Evolutionary conservation across 2,113 vertebrate genomes (phyloP).

Genomic region (Castor canadensis): DNA sequence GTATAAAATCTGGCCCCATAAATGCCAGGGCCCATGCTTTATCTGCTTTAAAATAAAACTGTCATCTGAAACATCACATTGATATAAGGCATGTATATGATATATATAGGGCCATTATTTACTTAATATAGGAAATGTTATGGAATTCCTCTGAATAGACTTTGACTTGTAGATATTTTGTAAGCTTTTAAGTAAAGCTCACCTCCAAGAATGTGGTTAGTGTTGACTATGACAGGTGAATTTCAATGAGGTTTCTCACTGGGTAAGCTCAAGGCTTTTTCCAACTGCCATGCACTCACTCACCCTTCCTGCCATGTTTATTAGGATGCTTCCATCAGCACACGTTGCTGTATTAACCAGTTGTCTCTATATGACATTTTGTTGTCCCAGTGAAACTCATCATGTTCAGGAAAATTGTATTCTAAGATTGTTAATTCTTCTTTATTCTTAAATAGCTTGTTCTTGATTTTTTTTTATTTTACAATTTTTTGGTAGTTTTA

Average conservation of each 20-base stretch:
- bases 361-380: background rate
- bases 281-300: background rate
- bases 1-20: conserved; percentile 43
- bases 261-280: background rate
- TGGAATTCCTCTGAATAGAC: conserved; percentile 52
- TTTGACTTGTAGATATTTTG: conserved; percentile 54
- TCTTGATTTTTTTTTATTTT: conserved; percentile 3
- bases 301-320: background rate
- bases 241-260: conserved; percentile 38
- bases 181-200: conserved; percentile 50
- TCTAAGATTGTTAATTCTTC: background rate
- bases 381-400: background rate
- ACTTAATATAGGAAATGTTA: conserved; percentile 13
- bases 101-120: conserved; percentile 27
- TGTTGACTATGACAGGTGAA: background rate
- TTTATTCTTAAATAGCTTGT: background rate
- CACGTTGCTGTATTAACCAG: background rate
- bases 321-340: background rate
- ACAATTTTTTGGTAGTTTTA: background rate
- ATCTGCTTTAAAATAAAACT: conserved; percentile 59
- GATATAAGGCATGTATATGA: background rate
- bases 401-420: background rate
- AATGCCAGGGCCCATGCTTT: conserved; percentile 38
- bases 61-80: conserved; percentile 28
- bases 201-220: background rate